Evolutionary conservation across 2,113 vertebrate genomes (phyloP).

Genomic region (Alethe diademata): DNA sequence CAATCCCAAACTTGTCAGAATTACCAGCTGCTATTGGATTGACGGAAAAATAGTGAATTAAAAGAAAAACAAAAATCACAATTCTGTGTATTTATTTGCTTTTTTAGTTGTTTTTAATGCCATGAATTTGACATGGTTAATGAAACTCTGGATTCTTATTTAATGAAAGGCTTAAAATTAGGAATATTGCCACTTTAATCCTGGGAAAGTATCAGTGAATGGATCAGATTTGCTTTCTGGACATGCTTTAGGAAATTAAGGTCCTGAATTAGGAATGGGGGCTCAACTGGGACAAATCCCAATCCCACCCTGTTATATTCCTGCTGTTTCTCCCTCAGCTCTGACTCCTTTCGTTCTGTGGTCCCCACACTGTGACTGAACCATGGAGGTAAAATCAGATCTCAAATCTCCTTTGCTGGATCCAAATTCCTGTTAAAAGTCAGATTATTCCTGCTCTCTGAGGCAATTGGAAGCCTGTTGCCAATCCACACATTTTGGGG

Average conservation of each 20-base stretch:
- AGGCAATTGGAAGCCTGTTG: rapidly evolving
- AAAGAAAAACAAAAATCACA: neutral
- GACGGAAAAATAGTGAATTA: neutral
- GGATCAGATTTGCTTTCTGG: neutral
- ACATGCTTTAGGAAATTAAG: neutral
- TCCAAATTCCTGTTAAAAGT: neutral
- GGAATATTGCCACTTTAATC: neutral
- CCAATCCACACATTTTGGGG: neutral
- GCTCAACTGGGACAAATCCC: neutral
- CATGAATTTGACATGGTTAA: neutral
- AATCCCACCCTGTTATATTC: neutral
- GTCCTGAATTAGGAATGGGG: neutral
- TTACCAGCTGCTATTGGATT: neutral
- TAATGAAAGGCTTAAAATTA: neutral
- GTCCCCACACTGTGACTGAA: rapidly evolving
- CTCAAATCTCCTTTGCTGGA: neutral
- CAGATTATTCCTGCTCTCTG: neutral
- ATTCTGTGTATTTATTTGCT: neutral
- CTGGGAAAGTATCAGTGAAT: neutral
- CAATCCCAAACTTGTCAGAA: neutral
- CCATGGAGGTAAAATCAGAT: neutral
- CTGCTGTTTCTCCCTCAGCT: neutral
- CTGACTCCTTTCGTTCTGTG: rapidly evolving
- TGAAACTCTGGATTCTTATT: neutral
- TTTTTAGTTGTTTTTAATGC: neutral